phyloP scores from a whole-genome alignment of 1,140 invertebrate genomes.

The Colletes latitarsis region DNA sequence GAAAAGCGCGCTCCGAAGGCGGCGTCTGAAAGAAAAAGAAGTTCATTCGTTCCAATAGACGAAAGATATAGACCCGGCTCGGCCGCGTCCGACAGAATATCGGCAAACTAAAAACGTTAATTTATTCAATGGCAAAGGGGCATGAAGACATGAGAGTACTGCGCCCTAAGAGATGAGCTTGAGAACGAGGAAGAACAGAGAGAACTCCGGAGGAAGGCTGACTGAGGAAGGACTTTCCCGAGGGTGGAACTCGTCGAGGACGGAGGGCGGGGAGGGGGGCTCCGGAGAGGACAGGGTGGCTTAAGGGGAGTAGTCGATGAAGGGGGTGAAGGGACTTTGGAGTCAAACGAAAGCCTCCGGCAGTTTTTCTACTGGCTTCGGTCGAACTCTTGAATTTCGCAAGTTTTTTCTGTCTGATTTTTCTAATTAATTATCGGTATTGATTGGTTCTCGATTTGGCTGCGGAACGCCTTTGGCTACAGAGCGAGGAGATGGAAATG shows the following conservation, averaged over 20 bases:
- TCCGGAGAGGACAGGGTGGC: slow-evolving; percentile 22
- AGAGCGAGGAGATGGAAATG: slow-evolving; percentile 61
- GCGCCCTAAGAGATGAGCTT: slow-evolving; percentile 54
- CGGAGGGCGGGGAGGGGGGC: slow-evolving; percentile 8
- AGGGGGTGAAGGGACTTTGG: slow-evolving; percentile 40
- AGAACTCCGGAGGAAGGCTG: slow-evolving; percentile 41
- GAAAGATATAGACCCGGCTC: slow-evolving; percentile 59
- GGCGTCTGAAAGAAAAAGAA: slow-evolving; percentile 60
- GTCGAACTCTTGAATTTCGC: slow-evolving; percentile 65
- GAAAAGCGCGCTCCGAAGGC: neutral
- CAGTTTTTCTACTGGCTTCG: slow-evolving; percentile 62
- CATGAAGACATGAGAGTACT: slow-evolving; percentile 65
- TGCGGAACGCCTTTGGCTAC: slow-evolving; percentile 57
- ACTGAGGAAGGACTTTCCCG: slow-evolving; percentile 42
- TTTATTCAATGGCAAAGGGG: slow-evolving; percentile 74
- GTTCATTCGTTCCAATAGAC: slow-evolving; percentile 63
- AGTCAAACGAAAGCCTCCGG: slow-evolving; percentile 64
- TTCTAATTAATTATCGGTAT: slow-evolving; percentile 77
- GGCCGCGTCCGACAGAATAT: slow-evolving; percentile 62
- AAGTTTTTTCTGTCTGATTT: slow-evolving; percentile 69
- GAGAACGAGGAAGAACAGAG: slow-evolving; percentile 53
- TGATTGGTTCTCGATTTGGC: slow-evolving; percentile 73
- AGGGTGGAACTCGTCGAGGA: slow-evolving; percentile 26
- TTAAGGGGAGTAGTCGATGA: slow-evolving; percentile 22
- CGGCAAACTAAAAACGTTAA: slow-evolving; percentile 77